Percentiles rank a stretch among this genome's conserved stretches.
Evolutionary conservation across 2,113 vertebrate genomes (phyloP).

Genomic region (Ornithorhynchus anatinus): DNA sequence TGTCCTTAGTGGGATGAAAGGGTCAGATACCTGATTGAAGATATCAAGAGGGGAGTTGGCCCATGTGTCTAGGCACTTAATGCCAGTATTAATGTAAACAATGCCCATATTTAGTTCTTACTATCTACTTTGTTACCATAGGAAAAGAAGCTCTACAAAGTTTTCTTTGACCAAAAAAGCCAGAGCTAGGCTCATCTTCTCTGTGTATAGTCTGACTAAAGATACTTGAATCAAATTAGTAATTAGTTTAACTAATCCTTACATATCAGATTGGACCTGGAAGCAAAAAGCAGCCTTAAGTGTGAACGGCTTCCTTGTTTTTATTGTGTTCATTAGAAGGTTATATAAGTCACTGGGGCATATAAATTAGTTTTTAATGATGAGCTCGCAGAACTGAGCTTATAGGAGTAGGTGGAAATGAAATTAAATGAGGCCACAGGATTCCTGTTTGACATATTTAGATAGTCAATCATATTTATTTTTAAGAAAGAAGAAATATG

Average conservation of each 20-base stretch:
- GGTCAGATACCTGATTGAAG: no score
- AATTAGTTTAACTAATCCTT: constrained; percentile 19
- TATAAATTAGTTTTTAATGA: constrained; percentile 26
- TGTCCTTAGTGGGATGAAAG: no score
- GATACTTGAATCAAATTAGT: neutral
- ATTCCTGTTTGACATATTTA: neutral
- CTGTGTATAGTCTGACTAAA: neutral
- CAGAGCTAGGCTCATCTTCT: constrained; percentile 23
- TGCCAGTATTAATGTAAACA: no score
- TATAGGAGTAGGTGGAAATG: constrained; percentile 1
- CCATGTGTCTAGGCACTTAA: no score
- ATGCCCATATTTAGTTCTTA: no score
- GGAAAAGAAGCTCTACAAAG: no score
- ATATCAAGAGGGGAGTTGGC: no score
- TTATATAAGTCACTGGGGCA: constrained; percentile 28
- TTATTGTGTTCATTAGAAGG: constrained; percentile 41
- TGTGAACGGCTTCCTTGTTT: constrained; percentile 10
- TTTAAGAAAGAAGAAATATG: neutral
- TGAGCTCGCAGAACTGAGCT: constrained; percentile 23
- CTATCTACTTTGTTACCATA: no score
- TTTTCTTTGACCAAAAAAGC: no score
- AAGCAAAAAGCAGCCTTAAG: constrained; percentile 13
- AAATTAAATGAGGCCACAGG: neutral
- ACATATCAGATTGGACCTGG: neutral
- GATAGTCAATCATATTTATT: neutral